phyloP scores from a whole-genome alignment of 1,140 invertebrate species.

The Brachionus manjavacas region DNA sequence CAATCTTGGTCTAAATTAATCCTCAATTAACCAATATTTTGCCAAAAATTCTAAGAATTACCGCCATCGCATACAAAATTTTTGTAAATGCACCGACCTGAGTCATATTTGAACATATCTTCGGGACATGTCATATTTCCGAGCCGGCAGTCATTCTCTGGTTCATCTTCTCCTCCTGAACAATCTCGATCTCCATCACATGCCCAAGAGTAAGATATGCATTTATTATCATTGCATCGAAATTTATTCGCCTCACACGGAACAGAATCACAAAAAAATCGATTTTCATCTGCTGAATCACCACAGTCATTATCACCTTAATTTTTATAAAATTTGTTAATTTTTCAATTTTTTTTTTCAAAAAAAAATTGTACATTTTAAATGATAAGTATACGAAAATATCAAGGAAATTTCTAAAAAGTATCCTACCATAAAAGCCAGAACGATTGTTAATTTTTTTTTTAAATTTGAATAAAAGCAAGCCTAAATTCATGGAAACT shows the following conservation, averaged over 20 bases:
- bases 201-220: conserved; percentile 51
- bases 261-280: conserved; percentile 74
- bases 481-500: too few species aligned
- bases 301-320: conserved; percentile 82
- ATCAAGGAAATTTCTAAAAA: too few species aligned
- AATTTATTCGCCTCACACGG: conserved; percentile 48
- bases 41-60: conserved; percentile 62
- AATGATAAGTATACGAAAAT: too few species aligned
- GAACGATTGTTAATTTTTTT: too few species aligned
- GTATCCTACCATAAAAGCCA: too few species aligned
- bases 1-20: conserved; percentile 48
- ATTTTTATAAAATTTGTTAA: background rate
- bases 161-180: conserved; percentile 92
- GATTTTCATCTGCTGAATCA: conserved; percentile 86
- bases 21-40: conserved; percentile 79
- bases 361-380: too few species aligned
- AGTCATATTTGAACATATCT: conserved; percentile 58
- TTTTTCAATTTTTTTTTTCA: background rate
- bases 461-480: too few species aligned
- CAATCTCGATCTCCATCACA: conserved; percentile 94
- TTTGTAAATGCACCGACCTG: conserved; percentile 78
- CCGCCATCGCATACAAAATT: conserved; percentile 63
- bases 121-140: conserved; percentile 13
- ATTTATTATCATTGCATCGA: background rate
- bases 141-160: conserved; percentile 26